Evolutionary conservation across 2,113 vertebrate species (phyloP).

Genomic region (Myotis brandtii): DNA sequence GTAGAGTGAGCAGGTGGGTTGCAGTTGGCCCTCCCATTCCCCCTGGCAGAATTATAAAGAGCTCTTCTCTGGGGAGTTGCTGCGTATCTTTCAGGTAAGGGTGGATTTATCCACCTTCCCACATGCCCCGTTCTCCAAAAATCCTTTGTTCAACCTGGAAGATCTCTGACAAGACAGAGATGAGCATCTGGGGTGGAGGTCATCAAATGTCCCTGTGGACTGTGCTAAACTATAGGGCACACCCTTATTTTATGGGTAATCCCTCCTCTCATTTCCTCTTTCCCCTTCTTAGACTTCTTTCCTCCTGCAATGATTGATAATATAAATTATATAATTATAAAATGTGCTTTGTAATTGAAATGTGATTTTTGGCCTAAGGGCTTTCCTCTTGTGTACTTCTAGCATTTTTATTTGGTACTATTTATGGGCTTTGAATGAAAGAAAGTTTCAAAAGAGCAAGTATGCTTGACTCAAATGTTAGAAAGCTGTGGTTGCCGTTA

Average conservation of each 20-base stretch:
- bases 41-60: constrained; percentile 4
- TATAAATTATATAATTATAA: background rate
- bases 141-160: background rate
- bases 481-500: background rate
- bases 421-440: background rate
- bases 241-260: background rate
- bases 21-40: background rate
- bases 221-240: background rate
- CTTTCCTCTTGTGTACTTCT: background rate
- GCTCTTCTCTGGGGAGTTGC: background rate
- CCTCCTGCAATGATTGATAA: background rate
- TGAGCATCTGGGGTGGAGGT: background rate
- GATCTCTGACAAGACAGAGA: background rate
- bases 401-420: background rate
- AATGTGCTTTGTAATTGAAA: background rate
- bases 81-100: background rate
- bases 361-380: background rate
- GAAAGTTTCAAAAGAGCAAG: background rate
- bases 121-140: constrained; percentile 2
- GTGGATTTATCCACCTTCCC: constrained; percentile 32
- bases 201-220: background rate
- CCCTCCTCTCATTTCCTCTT: background rate
- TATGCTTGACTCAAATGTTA: background rate
- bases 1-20: constrained; percentile 21
- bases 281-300: background rate